These are phyloP conservation scores for Poecile atricapillus DNA, from an alignment of 2,113 vertebrate species.

Conservation along the genomic window DNA sequence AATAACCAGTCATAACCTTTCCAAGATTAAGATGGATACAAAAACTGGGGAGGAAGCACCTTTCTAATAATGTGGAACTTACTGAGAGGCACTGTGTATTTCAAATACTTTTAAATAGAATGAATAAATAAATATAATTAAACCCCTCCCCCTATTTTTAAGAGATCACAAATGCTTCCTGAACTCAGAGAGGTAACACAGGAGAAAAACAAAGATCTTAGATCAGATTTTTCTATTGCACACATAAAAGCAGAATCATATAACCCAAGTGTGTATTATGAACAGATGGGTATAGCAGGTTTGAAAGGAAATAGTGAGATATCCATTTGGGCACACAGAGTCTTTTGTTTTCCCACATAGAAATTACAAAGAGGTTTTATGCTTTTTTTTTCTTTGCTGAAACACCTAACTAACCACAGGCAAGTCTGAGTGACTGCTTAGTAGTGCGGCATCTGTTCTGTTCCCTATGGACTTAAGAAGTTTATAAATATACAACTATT, in stretches of 20 bases:
- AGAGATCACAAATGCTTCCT: background rate
- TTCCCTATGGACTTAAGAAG: background rate
- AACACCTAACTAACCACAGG: background rate
- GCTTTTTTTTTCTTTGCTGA: background rate
- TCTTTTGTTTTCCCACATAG: background rate
- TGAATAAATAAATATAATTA: background rate
- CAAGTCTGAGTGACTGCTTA: background rate
- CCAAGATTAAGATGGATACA: background rate
- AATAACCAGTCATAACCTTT: background rate
- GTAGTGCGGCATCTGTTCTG: slow-evolving; percentile 1
- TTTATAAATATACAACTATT: background rate
- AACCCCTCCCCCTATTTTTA: fast-evolving
- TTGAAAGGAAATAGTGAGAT: background rate
- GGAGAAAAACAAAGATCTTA: background rate
- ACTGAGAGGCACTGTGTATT: background rate
- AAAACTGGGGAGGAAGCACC: background rate
- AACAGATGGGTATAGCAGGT: slow-evolving; percentile 17
- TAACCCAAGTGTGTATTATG: background rate
- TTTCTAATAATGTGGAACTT: background rate
- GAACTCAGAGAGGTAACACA: background rate
- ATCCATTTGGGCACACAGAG: background rate
- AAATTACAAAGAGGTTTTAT: background rate
- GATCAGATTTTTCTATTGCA: background rate
- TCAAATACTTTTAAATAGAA: background rate
- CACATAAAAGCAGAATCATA: background rate